Conservation (phyloP, 2,113 vertebrate species). For the Lepisosteus osseus region DNA sequence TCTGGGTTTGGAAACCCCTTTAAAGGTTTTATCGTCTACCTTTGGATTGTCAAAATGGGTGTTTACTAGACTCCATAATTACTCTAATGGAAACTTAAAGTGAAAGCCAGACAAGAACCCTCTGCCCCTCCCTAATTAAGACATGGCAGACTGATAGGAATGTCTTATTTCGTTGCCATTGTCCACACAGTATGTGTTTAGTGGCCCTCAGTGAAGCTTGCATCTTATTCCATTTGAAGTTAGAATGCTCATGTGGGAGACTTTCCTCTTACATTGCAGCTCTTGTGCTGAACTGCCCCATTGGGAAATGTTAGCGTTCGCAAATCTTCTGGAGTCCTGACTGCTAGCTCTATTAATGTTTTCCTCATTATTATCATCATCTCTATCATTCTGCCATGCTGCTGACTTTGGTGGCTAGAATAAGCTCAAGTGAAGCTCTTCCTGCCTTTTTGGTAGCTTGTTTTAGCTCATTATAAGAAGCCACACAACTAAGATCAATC, state of each 20-base stretch:
- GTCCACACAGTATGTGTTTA: not conserved
- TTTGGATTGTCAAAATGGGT: not conserved
- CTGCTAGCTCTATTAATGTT: too few relatives aligned
- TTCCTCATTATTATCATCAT: too few relatives aligned
- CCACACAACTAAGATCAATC: too few relatives aligned
- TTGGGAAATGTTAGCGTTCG: slow-evolving; percentile 16
- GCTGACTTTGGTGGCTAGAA: too few relatives aligned
- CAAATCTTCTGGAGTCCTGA: too few relatives aligned
- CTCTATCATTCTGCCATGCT: too few relatives aligned
- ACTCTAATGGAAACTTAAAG: too few relatives aligned
- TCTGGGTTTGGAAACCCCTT: too few relatives aligned
- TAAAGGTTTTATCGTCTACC: not conserved
- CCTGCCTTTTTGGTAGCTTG: too few relatives aligned
- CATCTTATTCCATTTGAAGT: slow-evolving; percentile 29
- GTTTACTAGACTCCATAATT: not conserved
- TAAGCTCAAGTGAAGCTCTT: too few relatives aligned
- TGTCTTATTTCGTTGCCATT: not conserved
- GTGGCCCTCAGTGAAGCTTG: not conserved
- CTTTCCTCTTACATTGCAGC: not conserved
- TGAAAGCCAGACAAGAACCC: not conserved
- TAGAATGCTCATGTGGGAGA: slow-evolving; percentile 25
- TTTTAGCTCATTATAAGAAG: too few relatives aligned
- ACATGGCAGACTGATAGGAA: not conserved
- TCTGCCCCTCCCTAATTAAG: not conserved
- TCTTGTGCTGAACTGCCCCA: slow-evolving; percentile 1